A percentile compares a stretch with the other conserved stretches of the same genome.
Evolutionary conservation across 2,797 vertebrate species (phyloP).

Genomic region (Heterohyrax brucei): DNA sequence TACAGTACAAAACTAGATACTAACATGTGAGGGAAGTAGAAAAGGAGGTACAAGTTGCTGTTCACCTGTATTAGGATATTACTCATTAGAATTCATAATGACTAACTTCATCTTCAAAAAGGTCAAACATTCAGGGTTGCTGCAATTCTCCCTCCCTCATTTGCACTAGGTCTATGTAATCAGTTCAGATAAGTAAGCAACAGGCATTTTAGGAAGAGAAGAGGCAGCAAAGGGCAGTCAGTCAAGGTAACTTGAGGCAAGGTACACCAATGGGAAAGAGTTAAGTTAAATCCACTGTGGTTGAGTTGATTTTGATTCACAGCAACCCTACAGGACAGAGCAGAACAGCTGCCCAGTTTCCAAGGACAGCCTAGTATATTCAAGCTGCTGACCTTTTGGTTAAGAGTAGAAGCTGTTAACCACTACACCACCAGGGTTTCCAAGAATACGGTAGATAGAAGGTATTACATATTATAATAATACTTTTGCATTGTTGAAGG

Average conservation of each 20-base stretch:
- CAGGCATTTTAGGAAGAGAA: not conserved
- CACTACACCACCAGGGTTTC: no score
- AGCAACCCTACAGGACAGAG: no score
- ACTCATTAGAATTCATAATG: constrained; percentile 8
- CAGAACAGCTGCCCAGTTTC: no score
- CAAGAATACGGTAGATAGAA: not conserved
- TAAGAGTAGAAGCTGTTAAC: no score
- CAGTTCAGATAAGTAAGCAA: not conserved
- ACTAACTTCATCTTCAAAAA: constrained; percentile 34
- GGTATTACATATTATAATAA: no score
- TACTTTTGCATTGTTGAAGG: not conserved
- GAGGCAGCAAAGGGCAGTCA: not conserved
- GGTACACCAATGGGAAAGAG: not conserved
- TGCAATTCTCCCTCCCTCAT: not conserved
- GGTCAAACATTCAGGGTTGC: not conserved
- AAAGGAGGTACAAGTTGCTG: not conserved
- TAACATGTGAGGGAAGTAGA: not conserved
- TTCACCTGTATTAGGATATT: constrained; percentile 6
- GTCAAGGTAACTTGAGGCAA: not conserved
- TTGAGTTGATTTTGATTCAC: no score
- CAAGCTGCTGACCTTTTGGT: no score
- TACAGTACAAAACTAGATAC: not conserved
- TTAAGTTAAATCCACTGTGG: no score
- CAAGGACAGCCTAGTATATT: no score
- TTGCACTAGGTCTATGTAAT: not conserved